Conservation (phyloP, 2,113 vertebrate species). For the Bambusicola thoracicus region DNA sequence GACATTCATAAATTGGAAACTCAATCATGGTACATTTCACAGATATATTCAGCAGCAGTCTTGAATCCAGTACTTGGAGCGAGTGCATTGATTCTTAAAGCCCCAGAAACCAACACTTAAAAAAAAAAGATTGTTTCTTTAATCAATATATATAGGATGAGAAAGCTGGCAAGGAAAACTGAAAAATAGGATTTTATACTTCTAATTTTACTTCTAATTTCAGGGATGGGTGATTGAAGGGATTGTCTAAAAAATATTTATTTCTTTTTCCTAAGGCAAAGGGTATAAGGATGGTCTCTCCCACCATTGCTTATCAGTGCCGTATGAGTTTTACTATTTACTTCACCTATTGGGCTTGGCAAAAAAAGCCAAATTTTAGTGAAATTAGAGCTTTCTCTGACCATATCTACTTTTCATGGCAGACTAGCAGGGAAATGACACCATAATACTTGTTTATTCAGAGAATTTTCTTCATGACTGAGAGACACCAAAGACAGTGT, state of each 20-base stretch:
- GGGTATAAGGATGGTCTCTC: background rate
- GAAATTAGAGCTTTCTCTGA: background rate
- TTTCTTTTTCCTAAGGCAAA: background rate
- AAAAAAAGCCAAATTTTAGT: slow-evolving; percentile 9
- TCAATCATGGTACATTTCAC: background rate
- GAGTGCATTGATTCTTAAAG: slow-evolving; percentile 3
- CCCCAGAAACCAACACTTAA: background rate
- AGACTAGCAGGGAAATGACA: background rate
- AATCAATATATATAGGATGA: background rate
- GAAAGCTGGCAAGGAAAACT: background rate
- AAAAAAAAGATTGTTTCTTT: background rate
- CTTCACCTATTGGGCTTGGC: background rate
- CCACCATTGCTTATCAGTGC: background rate
- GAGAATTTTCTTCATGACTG: background rate
- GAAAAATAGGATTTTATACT: background rate
- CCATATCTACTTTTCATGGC: background rate
- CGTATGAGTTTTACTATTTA: background rate
- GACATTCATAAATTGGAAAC: slow-evolving; percentile 18
- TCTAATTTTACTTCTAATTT: slow-evolving; percentile 34
- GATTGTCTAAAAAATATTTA: background rate
- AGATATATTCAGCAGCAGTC: slow-evolving; percentile 11
- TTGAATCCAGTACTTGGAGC: background rate
- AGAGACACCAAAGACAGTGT: background rate
- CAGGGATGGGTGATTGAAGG: slow-evolving; percentile 36
- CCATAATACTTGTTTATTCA: background rate